These are phyloP conservation scores for Brachionichthys hirsutus DNA, from an alignment of 2,113 vertebrate species.

Conservation along the genomic window DNA sequence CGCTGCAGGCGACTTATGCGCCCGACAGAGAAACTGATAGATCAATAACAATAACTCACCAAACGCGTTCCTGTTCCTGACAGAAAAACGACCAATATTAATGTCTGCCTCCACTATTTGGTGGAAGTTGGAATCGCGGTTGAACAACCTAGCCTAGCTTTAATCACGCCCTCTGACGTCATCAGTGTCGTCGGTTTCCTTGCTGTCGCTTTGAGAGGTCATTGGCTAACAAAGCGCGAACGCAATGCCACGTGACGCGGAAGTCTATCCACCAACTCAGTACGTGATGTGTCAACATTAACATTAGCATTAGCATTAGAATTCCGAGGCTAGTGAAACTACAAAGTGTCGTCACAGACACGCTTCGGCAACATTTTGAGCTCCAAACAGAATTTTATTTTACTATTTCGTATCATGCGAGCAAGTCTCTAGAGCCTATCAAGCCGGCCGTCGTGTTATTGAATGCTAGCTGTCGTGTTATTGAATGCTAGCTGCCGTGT, in stretches of 20 bases:
- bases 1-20: not conserved
- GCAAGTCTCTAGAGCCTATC: too few species aligned
- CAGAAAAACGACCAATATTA: not conserved
- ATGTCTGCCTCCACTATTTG: not conserved
- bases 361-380: not conserved
- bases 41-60: constrained; percentile 28
- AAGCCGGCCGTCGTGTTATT: not conserved
- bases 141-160: not conserved
- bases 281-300: constrained; percentile 55
- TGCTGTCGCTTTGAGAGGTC: not conserved
- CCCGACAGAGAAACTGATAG: not conserved
- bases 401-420: too few species aligned
- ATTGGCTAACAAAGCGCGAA: constrained; percentile 52
- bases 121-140: not conserved
- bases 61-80: not conserved
- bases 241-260: constrained; percentile 40
- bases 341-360: not conserved
- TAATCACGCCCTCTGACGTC: constrained; percentile 10
- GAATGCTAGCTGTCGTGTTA: constrained; percentile 3
- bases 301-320: not conserved
- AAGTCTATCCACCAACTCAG: constrained; percentile 16
- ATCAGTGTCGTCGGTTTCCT: constrained; percentile 15
- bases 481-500: too few species aligned
- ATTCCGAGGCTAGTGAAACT: not conserved
- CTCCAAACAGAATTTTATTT: too few species aligned